A percentile compares a stretch with the other conserved stretches of the same genome.
Evolutionary conservation across 1,140 invertebrate species (phyloP).

Genomic region (Paracyclopina nana): DNA sequence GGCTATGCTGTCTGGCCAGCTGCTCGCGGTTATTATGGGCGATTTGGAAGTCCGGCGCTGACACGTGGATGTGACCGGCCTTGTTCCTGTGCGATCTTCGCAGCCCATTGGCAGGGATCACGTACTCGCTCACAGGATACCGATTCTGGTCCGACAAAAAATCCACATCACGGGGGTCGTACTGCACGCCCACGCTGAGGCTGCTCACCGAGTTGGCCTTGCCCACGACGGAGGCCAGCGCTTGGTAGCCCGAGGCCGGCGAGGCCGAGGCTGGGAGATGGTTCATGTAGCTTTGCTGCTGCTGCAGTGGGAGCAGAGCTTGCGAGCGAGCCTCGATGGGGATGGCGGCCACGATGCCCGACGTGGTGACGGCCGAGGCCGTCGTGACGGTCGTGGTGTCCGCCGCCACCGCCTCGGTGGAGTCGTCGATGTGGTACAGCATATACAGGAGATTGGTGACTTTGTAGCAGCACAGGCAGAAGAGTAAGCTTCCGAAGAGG

Average conservation of each 20-base stretch:
- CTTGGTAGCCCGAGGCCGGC: not conserved
- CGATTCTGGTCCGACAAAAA: not conserved
- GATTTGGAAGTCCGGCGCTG: too few relatives aligned
- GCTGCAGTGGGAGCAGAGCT: not conserved
- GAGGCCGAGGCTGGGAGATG: not conserved
- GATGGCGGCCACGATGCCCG: not conserved
- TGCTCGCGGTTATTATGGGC: too few relatives aligned
- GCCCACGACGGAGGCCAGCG: not conserved
- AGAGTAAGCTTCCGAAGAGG: conserved; percentile 3
- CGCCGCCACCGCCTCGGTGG: not conserved
- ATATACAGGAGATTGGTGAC: conserved; percentile 10
- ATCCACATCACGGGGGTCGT: not conserved
- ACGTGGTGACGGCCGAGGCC: not conserved
- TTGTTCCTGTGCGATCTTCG: not conserved
- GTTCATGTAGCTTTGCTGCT: not conserved
- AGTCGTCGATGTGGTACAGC: conserved; percentile 14
- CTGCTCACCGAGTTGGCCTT: conserved; percentile 1
- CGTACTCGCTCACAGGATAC: not conserved
- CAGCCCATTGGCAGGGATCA: too few relatives aligned
- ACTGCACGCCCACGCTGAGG: not conserved
- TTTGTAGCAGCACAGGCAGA: conserved; percentile 15
- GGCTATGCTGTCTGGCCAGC: too few relatives aligned
- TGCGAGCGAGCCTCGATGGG: not conserved
- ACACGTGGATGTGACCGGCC: not conserved
- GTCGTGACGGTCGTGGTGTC: not conserved